Evolutionary conservation across 64 coral and sea anemone genomes (phyloP), one percentile per base, ranked within the genome.

Genomic region (Acropora tenuis): DNA sequence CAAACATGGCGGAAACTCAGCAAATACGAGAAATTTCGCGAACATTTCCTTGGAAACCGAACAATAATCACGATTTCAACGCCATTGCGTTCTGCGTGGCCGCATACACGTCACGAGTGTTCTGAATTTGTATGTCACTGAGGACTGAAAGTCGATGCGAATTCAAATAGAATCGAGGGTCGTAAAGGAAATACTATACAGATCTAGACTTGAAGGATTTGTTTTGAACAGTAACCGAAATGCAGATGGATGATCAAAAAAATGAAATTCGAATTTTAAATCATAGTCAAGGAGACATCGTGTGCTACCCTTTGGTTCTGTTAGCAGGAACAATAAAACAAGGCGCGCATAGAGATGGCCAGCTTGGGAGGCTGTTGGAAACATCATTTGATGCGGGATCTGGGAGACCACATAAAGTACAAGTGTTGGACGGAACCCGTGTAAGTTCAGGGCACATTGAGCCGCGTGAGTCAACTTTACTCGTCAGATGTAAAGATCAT

Each of bases 231-330:
- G 30, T 30, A 30, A 19, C 76, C 11, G 43, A 43, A 60, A 18
- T 63, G 80, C 52, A 89, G 49, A 46, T 18, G 45, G 15, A 57
- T 60, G n/a, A 6, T 12, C 50, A 74, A 20, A 65, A 60, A 68
- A 3, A 41, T 13, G 69, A 84, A 75, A 94, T 94, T 63, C 53
- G 69, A 67, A 88, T 98, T 65, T 50, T 92, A 50, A 98, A 94
- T 58, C 80, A 96, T 74, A 71, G 16, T 47, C 83, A 89, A 9
- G 79, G 79, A 8, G 90, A 98, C 16, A 87, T 81, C 55, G 78
- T 94, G 40, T 88, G 84, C 46, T 86, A 98, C 68, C 90, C 96
- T 71, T 81, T 95, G 53, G 90, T 98, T 55, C 59, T 98, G 53
- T 41, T 98, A 20, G 83, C 95, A 90, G 93, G 96, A 48, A 42